phyloP scores from a whole-genome alignment of 2,888 invertebrate genomes.

The Drosophila tripunctata region DNA sequence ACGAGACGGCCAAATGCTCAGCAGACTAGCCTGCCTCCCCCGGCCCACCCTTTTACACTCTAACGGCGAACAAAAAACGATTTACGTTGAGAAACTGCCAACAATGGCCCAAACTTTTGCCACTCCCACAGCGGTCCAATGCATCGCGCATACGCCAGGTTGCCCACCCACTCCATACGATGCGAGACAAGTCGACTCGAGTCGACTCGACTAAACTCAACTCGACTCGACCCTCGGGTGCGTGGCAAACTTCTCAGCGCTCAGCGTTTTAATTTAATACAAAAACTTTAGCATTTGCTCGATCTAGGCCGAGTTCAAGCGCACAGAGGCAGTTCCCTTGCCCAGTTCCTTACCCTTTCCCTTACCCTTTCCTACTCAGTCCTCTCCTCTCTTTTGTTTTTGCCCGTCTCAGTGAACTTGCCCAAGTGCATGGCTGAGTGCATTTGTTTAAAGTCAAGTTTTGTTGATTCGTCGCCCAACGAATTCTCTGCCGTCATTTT shows the following conservation, averaged over 20 bases:
- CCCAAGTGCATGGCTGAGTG: slow-evolving; percentile 58
- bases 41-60: too few species aligned
- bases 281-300: slow-evolving; percentile 64
- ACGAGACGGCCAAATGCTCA: slow-evolving; percentile 41
- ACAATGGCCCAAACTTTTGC: slow-evolving; percentile 62
- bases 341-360: neutral
- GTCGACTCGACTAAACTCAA: neutral
- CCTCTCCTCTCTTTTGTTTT: neutral
- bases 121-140: neutral
- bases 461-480: slow-evolving; percentile 66
- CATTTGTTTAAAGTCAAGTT: slow-evolving; percentile 77
- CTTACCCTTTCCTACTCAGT: neutral
- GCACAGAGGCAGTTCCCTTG: slow-evolving; percentile 19
- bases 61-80: slow-evolving; percentile 67
- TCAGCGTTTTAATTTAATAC: slow-evolving; percentile 78
- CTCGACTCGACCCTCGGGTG: slow-evolving; percentile 16
- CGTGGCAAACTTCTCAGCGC: slow-evolving; percentile 63
- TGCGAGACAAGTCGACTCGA: neutral
- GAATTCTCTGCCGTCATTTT: slow-evolving; percentile 43
- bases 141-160: slow-evolving; percentile 62
- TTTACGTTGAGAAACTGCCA: slow-evolving; percentile 70
- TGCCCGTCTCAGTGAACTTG: slow-evolving; percentile 32
- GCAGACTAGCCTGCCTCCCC: too few species aligned
- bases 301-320: slow-evolving; percentile 51
- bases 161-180: neutral